A percentile compares a stretch with the other conserved stretches of the same genome.
These are phyloP conservation scores for Polypedilum vanderplanki DNA, from an alignment of 1,140 invertebrate species.

Conservation along the genomic window DNA sequence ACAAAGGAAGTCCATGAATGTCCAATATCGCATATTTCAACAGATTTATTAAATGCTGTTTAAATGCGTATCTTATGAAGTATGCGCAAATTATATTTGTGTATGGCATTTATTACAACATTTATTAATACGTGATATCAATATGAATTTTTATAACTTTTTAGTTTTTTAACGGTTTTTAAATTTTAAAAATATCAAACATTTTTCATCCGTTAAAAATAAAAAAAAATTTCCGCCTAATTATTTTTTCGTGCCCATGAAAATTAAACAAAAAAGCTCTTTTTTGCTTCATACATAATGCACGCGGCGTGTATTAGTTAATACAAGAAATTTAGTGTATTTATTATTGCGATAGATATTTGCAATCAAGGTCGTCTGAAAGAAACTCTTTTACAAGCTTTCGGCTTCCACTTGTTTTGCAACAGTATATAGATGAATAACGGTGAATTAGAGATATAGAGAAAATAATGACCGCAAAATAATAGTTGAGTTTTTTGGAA, in stretches of 20 bases:
- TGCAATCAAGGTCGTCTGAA: neutral
- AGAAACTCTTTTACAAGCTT: conserved; percentile 5
- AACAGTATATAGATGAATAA: neutral
- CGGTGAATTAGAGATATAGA: neutral
- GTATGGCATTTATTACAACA: no score
- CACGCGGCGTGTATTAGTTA: neutral
- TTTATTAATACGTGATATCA: no score
- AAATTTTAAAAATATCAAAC: no score
- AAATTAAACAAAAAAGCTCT: neutral
- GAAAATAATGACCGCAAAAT: neutral
- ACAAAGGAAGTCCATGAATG: conserved; percentile 11
- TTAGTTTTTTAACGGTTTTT: no score
- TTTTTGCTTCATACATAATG: neutral
- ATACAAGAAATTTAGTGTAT: neutral
- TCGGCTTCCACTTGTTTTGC: neutral
- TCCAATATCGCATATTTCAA: neutral
- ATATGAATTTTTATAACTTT: no score
- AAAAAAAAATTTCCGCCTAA: no score
- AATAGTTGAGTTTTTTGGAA: neutral
- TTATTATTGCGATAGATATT: conserved; percentile 4
- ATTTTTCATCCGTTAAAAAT: no score
- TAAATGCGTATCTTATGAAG: no score
- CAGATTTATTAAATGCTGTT: neutral
- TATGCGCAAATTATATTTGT: no score
- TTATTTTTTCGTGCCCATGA: no score